These are phyloP conservation scores for Adelognathus sp. DNA, from an alignment of 2,888 invertebrate species.

Conservation along the genomic window DNA sequence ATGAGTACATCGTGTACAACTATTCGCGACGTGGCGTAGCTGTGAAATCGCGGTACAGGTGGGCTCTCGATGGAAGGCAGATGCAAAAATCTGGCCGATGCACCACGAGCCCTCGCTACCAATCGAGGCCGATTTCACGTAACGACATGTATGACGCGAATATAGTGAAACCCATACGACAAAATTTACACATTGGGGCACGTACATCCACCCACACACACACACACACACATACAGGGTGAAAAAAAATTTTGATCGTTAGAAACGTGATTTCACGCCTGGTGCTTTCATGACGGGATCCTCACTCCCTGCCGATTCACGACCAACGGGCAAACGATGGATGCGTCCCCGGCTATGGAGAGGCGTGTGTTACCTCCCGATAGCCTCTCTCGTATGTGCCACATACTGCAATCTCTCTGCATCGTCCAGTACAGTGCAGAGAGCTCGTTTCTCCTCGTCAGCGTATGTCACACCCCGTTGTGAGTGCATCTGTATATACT, in stretches of 20 bases:
- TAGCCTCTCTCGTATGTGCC: not conserved
- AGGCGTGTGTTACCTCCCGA: slow-evolving; percentile 16
- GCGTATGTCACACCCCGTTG: not conserved
- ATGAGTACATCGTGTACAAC: not conserved
- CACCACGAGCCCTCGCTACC: not conserved
- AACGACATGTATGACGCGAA: slow-evolving; percentile 37
- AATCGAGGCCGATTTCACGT: slow-evolving; percentile 36
- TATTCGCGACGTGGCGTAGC: too few species aligned
- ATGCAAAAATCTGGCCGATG: slow-evolving; percentile 25
- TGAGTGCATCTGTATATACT: not conserved
- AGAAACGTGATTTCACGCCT: slow-evolving; percentile 77
- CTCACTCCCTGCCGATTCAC: slow-evolving; percentile 39
- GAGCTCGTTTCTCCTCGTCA: slow-evolving; percentile 3
- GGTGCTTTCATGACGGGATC: slow-evolving; percentile 70
- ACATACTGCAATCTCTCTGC: not conserved
- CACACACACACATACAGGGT: not conserved
- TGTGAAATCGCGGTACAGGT: slow-evolving; percentile 20
- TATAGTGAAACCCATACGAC: slow-evolving; percentile 11
- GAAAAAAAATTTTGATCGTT: slow-evolving; percentile 70
- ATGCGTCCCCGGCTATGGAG: slow-evolving; percentile 38
- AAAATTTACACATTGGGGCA: not conserved
- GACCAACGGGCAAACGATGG: slow-evolving; percentile 32
- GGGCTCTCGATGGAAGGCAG: not conserved
- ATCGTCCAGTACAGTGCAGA: not conserved
- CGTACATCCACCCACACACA: not conserved